phyloP scores from a whole-genome alignment of 1,140 invertebrate genomes.

The Drosophila eugracilis region DNA sequence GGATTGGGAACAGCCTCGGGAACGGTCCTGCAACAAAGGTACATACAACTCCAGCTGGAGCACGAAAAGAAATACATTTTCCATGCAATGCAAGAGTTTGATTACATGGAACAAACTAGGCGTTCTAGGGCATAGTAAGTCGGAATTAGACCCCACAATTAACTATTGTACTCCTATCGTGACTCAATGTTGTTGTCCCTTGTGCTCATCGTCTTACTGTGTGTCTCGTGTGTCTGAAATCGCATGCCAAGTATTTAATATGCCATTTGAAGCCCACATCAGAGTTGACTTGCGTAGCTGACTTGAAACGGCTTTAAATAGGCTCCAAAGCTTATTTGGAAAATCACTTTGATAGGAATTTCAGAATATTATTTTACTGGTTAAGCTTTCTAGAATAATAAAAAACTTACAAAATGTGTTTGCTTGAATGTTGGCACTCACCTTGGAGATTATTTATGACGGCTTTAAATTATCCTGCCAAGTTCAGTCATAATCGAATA shows the following conservation, averaged over 20 bases:
- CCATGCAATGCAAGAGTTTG: constrained; percentile 76
- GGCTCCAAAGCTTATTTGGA: too few species aligned
- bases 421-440: neutral
- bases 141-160: constrained; percentile 48
- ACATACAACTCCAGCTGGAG: constrained; percentile 78
- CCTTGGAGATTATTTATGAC: neutral
- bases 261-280: neutral
- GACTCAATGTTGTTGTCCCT: constrained; percentile 67
- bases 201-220: constrained; percentile 30
- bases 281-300: neutral
- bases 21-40: constrained; percentile 77
- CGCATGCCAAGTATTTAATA: constrained; percentile 26
- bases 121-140: constrained; percentile 79
- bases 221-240: constrained; percentile 16
- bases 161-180: constrained; percentile 58
- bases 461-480: neutral
- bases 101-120: constrained; percentile 71
- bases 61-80: constrained; percentile 79
- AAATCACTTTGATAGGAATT: too few species aligned
- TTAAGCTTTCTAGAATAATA: neutral
- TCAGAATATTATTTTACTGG: too few species aligned
- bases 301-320: neutral
- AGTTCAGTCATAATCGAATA: neutral
- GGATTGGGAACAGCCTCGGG: constrained; percentile 34
- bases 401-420: neutral